Percentiles rank a stretch among this genome's conserved stretches.
phyloP scores from a whole-genome alignment of 2,888 invertebrate genomes.

The Zygogramma bicolorata region DNA sequence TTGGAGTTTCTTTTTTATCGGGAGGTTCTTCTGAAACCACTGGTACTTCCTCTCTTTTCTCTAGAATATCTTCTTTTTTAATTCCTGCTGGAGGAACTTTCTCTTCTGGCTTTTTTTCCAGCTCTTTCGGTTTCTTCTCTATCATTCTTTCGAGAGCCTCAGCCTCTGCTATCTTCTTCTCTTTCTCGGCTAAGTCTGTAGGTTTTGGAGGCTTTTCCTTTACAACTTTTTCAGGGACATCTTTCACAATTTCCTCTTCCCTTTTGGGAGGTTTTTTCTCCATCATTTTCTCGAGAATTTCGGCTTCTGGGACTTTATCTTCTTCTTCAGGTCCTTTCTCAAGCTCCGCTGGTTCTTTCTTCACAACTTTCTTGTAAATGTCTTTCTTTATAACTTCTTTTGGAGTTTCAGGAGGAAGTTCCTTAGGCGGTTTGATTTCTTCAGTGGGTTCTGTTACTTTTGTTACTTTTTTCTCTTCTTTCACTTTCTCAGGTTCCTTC shows the following conservation, averaged over 20 bases:
- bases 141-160: background rate
- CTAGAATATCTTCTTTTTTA: background rate
- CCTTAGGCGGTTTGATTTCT: background rate
- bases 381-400: background rate
- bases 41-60: conserved; percentile 2
- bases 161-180: background rate
- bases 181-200: background rate
- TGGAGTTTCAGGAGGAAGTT: background rate
- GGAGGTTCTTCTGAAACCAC: conserved; percentile 18
- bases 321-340: background rate
- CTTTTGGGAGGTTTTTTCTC: background rate
- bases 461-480: background rate
- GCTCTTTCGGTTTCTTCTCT: conserved; percentile 8
- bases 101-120: background rate
- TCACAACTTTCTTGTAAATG: background rate
- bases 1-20: conserved; percentile 8
- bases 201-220: background rate
- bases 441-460: background rate
- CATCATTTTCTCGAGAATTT: background rate
- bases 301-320: background rate
- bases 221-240: background rate
- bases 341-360: background rate
- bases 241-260: background rate
- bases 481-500: background rate
- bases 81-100: background rate